Percentiles rank a stretch among this genome's conserved stretches.
Evolutionary conservation across 2,888 invertebrate species (phyloP).

Genomic region (Cylloceria caligata): DNA sequence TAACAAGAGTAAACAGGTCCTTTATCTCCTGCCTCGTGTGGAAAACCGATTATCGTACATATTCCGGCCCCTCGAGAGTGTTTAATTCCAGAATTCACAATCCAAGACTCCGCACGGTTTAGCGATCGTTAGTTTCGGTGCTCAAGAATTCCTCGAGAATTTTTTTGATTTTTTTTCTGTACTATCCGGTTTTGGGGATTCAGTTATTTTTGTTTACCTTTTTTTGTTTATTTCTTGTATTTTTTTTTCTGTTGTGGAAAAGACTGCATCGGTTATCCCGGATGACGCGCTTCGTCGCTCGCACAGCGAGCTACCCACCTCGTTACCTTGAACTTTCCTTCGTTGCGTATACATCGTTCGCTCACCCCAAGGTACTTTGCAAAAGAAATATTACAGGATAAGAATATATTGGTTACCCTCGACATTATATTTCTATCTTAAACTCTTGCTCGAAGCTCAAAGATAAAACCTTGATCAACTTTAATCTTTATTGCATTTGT

Average conservation of each 20-base stretch:
- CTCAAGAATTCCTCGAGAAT: conserved; percentile 39
- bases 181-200: conserved; percentile 34
- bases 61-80: conserved; percentile 28
- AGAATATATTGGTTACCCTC: conserved; percentile 6
- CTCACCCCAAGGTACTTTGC: conserved; percentile 6
- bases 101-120: conserved; percentile 18
- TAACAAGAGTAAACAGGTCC: conserved; percentile 58
- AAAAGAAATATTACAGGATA: background rate
- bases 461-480: conserved; percentile 1
- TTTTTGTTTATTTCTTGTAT: background rate
- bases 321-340: conserved; percentile 34
- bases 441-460: conserved; percentile 12
- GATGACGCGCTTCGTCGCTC: conserved; percentile 10
- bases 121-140: conserved; percentile 8
- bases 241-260: conserved; percentile 16
- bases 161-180: conserved; percentile 19
- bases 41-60: conserved; percentile 38
- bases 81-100: conserved; percentile 53
- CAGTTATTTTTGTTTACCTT: conserved; percentile 13
- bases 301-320: background rate
- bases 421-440: background rate
- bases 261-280: conserved; percentile 11
- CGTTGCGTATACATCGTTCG: conserved; percentile 21
- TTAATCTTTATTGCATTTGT: background rate
- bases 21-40: conserved; percentile 43